phyloP scores from a whole-genome alignment of 1,140 invertebrate genomes.

The Latrodectus geometricus region DNA sequence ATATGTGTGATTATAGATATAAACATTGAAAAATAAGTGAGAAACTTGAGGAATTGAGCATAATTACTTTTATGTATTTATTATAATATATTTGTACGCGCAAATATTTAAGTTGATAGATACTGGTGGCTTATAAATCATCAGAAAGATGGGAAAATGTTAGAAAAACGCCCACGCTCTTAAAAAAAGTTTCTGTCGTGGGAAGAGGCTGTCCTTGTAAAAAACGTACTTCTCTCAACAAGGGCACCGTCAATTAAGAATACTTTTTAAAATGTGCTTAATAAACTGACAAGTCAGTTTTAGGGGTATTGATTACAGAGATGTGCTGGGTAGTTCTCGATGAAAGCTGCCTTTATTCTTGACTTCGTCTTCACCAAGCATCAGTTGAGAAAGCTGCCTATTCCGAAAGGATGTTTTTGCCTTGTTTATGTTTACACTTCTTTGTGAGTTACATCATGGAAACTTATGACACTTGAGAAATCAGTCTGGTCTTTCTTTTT shows the following conservation, averaged over 20 bases:
- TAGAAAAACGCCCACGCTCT: constrained; percentile 33
- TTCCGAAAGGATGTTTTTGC: constrained; percentile 24
- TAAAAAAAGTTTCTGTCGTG: constrained; percentile 39
- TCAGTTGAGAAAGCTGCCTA: constrained; percentile 25
- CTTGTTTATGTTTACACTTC: constrained; percentile 46
- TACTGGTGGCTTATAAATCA: no score
- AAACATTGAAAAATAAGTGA: no score
- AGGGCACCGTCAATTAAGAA: constrained; percentile 55
- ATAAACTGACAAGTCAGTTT: constrained; percentile 37
- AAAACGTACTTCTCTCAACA: constrained; percentile 45
- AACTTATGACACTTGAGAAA: not conserved
- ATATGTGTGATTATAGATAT: no score
- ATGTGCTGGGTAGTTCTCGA: constrained; percentile 21
- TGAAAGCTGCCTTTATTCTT: constrained; percentile 31
- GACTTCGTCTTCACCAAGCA: not conserved
- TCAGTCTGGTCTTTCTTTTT: not conserved
- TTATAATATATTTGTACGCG: no score
- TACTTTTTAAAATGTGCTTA: constrained; percentile 20
- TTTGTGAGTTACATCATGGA: not conserved
- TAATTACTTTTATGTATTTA: no score
- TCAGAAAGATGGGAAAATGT: no score
- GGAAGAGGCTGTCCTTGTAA: constrained; percentile 57
- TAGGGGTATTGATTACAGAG: constrained; percentile 54
- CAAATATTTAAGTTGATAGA: no score
- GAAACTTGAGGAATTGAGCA: no score